phyloP scores from a whole-genome alignment of 64 coral and sea anemone genomes.

The Actinia tenebrosa region DNA sequence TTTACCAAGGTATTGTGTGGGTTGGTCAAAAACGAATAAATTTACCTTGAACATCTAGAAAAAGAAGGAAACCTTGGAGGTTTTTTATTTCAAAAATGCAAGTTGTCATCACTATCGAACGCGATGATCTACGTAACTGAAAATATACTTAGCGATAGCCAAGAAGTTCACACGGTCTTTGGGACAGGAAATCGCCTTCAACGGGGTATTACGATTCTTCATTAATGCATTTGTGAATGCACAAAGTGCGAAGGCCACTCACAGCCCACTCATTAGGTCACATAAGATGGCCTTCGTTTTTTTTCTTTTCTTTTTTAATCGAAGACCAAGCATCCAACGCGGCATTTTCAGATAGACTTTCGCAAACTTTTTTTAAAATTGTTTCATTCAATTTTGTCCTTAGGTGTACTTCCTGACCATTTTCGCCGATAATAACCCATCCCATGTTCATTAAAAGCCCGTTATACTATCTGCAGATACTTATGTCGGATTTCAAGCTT shows the following conservation, averaged over 20 bases:
- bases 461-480: neutral
- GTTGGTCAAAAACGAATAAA: neutral
- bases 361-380: neutral
- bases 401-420: neutral
- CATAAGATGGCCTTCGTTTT: neutral
- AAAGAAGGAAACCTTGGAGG: no score
- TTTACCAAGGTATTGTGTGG: neutral
- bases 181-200: constrained; percentile 18
- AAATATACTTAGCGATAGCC: neutral
- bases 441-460: neutral
- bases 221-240: constrained; percentile 1
- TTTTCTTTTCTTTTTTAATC: neutral
- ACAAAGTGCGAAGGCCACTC: neutral
- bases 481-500: neutral
- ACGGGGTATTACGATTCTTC: neutral
- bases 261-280: constrained; percentile 1
- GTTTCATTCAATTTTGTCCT: neutral
- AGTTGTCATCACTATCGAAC: neutral
- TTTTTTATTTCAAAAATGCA: neutral
- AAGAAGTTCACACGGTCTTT: constrained; percentile 17
- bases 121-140: neutral
- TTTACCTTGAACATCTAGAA: neutral
- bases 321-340: neutral
- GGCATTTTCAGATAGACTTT: no score
- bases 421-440: neutral